These are phyloP conservation scores for Eumaeus atala DNA, from an alignment of 1,140 invertebrate species.

Conservation along the genomic window DNA sequence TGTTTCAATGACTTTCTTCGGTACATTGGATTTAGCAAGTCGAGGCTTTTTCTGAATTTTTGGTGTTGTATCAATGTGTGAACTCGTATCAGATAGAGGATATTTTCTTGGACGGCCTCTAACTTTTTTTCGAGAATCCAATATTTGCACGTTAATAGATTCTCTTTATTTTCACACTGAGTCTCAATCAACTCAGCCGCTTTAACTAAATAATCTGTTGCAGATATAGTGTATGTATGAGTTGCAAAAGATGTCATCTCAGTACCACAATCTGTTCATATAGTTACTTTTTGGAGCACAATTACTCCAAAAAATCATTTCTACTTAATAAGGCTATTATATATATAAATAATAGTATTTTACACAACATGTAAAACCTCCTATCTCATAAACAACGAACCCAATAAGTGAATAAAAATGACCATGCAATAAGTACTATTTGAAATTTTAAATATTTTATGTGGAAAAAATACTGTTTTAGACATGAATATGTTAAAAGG, in stretches of 20 bases:
- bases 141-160: constrained; percentile 19
- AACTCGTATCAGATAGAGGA: constrained; percentile 41
- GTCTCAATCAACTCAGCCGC: constrained; percentile 62
- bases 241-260: constrained; percentile 25
- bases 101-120: constrained; percentile 62
- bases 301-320: too few relatives aligned
- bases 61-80: constrained; percentile 30
- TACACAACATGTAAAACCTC: too few relatives aligned
- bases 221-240: constrained; percentile 44
- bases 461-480: too few relatives aligned
- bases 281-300: too few relatives aligned
- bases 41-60: constrained; percentile 56
- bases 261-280: constrained; percentile 18
- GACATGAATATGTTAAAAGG: too few relatives aligned
- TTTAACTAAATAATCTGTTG: constrained; percentile 62
- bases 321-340: too few relatives aligned
- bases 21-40: constrained; percentile 39
- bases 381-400: too few relatives aligned
- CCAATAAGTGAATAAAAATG: too few relatives aligned
- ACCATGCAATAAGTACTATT: too few relatives aligned
- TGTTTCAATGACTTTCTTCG: constrained; percentile 35
- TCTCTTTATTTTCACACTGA: constrained; percentile 44
- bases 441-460: too few relatives aligned
- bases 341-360: too few relatives aligned
- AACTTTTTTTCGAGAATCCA: constrained; percentile 47